Evolutionary conservation across 2,113 vertebrate species (phyloP).

Genomic region (Leucopsar rothschildi): DNA sequence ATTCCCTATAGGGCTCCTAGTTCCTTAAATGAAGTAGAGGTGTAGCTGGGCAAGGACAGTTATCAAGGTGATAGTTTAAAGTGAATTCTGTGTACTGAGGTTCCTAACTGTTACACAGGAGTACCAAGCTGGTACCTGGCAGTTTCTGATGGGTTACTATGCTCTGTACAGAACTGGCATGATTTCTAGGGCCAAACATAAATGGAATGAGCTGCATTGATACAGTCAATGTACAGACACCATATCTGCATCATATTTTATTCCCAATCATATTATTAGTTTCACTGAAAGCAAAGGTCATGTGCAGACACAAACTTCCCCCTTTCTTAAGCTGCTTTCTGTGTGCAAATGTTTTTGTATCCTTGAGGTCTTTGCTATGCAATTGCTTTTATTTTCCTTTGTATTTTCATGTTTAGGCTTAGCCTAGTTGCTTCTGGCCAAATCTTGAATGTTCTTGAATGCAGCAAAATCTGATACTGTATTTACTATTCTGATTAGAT

Average conservation of each 20-base stretch:
- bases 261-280: neutral
- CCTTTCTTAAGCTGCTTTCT: neutral
- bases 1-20: neutral
- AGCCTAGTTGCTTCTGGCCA: neutral
- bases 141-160: neutral
- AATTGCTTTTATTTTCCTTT: neutral
- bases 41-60: neutral
- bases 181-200: neutral
- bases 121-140: neutral
- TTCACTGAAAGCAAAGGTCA: neutral
- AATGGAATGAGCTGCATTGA: neutral
- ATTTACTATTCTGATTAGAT: neutral
- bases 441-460: neutral
- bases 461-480: neutral
- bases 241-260: neutral
- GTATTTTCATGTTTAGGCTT: neutral
- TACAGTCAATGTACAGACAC: neutral
- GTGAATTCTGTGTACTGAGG: neutral
- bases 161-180: neutral
- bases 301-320: neutral
- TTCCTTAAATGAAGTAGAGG: neutral
- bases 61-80: neutral
- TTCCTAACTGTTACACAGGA: neutral
- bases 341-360: neutral
- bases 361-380: neutral